Conservation (phyloP, 2,888 invertebrate genomes). For the Lochmaea crataegi region DNA sequence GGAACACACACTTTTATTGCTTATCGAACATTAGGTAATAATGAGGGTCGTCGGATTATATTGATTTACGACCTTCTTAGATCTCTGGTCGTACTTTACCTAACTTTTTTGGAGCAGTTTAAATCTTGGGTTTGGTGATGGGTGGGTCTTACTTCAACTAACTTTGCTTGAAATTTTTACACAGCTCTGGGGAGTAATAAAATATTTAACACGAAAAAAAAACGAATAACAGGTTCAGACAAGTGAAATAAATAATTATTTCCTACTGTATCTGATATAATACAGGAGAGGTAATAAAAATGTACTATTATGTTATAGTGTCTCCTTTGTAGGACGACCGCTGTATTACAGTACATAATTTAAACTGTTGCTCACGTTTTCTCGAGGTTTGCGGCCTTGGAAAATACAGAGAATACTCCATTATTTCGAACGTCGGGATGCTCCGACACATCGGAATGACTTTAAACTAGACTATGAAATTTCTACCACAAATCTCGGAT, state of each 20-base stretch:
- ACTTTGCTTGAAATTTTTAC: no score
- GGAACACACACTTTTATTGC: no score
- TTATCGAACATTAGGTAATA: no score
- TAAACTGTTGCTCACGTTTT: constrained; percentile 37
- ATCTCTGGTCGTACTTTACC: no score
- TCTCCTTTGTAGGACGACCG: background rate
- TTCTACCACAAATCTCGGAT: constrained; percentile 1
- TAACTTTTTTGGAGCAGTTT: no score
- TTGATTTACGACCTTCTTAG: no score
- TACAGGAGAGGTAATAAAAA: background rate
- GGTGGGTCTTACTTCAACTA: no score
- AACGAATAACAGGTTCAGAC: no score
- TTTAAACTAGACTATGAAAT: constrained; percentile 3
- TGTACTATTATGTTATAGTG: constrained; percentile 2
- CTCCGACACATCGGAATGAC: constrained; percentile 3
- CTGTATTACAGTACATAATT: constrained; percentile 31
- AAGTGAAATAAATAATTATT: background rate
- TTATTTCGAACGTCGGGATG: constrained; percentile 10
- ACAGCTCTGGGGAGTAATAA: no score
- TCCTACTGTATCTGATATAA: background rate
- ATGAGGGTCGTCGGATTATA: no score
- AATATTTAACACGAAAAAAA: no score
- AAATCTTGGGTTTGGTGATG: no score
- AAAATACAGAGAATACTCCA: constrained; percentile 18
- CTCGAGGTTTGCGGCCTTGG: constrained; percentile 12